A percentile compares a stretch with the other conserved stretches of the same genome.
phyloP scores from a whole-genome alignment of 2,113 vertebrate species.

The Hippocampus barbouri region DNA sequence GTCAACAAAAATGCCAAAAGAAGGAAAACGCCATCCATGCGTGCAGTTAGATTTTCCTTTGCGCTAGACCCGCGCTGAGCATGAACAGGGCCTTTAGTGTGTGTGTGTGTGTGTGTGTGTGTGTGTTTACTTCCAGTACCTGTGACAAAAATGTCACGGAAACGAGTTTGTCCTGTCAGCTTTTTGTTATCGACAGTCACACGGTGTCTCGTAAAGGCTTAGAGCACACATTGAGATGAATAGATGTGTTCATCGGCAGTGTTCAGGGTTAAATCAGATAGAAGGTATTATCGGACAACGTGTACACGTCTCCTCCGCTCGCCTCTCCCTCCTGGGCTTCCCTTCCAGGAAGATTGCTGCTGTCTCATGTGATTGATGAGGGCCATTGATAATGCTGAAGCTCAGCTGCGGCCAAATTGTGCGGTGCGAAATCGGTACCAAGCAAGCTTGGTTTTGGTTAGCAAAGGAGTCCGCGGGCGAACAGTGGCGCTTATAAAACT shows the following conservation, averaged over 20 bases:
- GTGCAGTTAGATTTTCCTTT: too few relatives aligned
- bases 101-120: too few relatives aligned
- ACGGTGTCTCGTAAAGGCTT: slow-evolving; percentile 14
- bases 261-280: slow-evolving; percentile 48
- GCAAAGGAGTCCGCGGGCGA: background rate
- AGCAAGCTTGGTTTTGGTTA: background rate
- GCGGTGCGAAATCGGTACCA: background rate
- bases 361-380: slow-evolving; percentile 59
- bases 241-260: slow-evolving; percentile 43
- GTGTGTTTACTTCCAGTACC: background rate
- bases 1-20: too few relatives aligned
- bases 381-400: slow-evolving; percentile 53
- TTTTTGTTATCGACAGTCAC: slow-evolving; percentile 10
- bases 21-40: too few relatives aligned
- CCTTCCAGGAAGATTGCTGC: slow-evolving; percentile 53
- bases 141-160: background rate
- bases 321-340: background rate
- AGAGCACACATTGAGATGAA: slow-evolving; percentile 22
- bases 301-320: slow-evolving; percentile 26
- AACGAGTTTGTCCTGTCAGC: background rate
- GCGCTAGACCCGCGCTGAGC: too few relatives aligned
- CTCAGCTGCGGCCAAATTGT: slow-evolving; percentile 36
- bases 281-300: slow-evolving; percentile 52
- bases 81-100: too few relatives aligned
- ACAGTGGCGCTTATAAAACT: background rate